Evolutionary conservation across 92 coral and sea anemone species (phyloP), one percentile per base, ranked within the genome.

Genomic region (Meandrina meandrites): DNA sequence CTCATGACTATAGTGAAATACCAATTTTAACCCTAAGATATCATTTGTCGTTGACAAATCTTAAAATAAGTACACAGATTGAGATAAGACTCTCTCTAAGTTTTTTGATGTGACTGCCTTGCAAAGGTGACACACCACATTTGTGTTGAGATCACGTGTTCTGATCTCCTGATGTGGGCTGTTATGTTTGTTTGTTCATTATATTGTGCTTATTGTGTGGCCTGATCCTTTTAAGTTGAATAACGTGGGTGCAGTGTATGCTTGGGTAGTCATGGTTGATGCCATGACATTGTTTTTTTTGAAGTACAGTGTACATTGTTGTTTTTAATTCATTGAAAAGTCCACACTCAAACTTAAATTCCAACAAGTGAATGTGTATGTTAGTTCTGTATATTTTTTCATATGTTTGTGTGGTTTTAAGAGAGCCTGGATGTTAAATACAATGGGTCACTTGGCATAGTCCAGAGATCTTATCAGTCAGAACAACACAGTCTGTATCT

Each of bases 81-180:
- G 12, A 50, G 67, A 78, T 32, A 79, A 32, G 13, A 17, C 12
- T 31, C 51, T 28, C 28, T 15, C 24, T 19, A 17, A 56, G 16
- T 48, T 1, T 14, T 10, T 47, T 28, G 12, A 34, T 45, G 24
- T 31, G n/a, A n/a, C 66, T 51, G 67, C 3, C 21, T 48, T 17
- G 14, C 47, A n/a, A 28, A 22, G 5, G 34, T 66, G 15, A 10
- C 35, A 66, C 0, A n/a, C 68, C 17, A 27, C 71, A 27, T 32
- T 83, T 24, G n/a, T 22, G 32, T 79, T 54, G 75, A 58, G 58
- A 76, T 84, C 88, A 84, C 88, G 58, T 76, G 88, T 40, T 27
- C 22, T 36, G 27, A 28, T 76, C 81, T 85, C 62, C 48, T 76
- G 76, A 75, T 32, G 34, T 36, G 34, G 0, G 76, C 9, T 45